Evolutionary conservation across 2,113 vertebrate species (phyloP).

Genomic region (Chinchilla lanigera): DNA sequence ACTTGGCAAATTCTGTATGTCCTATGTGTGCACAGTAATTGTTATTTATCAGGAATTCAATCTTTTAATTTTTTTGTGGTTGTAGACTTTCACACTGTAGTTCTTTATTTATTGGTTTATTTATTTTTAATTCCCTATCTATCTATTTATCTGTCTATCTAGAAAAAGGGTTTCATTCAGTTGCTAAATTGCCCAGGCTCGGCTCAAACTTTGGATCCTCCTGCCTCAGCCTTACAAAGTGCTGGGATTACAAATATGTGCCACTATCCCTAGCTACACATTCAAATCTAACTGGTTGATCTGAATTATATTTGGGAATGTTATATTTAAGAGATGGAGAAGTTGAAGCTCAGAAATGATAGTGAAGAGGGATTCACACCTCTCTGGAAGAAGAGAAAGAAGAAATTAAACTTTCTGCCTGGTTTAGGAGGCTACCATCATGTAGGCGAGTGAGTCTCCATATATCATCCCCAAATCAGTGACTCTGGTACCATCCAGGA

Average conservation of each 20-base stretch:
- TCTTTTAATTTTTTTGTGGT: neutral
- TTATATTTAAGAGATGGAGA: neutral
- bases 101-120: neutral
- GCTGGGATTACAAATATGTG: neutral
- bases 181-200: neutral
- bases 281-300: neutral
- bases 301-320: neutral
- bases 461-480: neutral
- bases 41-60: neutral
- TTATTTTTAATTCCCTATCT: neutral
- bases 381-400: constrained; percentile 17
- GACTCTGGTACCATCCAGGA: neutral
- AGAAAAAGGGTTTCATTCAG: neutral
- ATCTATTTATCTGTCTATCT: neutral
- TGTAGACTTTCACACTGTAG: neutral
- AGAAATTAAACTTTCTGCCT: neutral
- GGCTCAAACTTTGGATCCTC: neutral
- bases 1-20: neutral
- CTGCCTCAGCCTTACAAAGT: neutral
- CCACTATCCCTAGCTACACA: no score
- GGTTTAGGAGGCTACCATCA: neutral
- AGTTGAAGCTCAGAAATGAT: neutral
- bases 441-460: neutral
- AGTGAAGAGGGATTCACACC: neutral
- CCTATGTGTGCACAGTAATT: neutral